These are phyloP conservation scores for Bothrops alternatus DNA, from an alignment of 2,797 vertebrate species.

Conservation along the genomic window DNA sequence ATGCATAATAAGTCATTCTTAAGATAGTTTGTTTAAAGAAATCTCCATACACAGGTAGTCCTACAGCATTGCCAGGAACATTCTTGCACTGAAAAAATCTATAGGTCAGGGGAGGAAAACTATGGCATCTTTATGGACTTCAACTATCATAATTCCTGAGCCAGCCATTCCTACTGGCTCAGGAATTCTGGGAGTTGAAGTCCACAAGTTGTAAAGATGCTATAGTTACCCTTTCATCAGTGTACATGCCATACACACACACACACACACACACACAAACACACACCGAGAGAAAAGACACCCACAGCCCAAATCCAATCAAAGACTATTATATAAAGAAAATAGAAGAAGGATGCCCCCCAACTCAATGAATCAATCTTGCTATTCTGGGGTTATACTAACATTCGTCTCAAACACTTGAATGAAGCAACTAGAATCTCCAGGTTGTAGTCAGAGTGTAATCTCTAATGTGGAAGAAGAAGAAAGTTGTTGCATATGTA, in stretches of 20 bases:
- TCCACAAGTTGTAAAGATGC: too few species aligned
- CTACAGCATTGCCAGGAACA: background rate
- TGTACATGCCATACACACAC: too few species aligned
- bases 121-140: background rate
- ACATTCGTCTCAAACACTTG: background rate
- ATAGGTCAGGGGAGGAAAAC: background rate
- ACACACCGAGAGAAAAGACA: background rate
- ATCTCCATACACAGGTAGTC: background rate
- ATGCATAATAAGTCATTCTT: conserved; percentile 36
- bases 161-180: too few species aligned
- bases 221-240: too few species aligned
- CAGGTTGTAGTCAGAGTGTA: background rate
- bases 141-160: too few species aligned
- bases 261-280: background rate
- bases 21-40: background rate
- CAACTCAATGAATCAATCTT: background rate
- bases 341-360: background rate
- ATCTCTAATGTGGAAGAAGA: background rate
- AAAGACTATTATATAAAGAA: background rate
- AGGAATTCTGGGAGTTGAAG: too few species aligned
- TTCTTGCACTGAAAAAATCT: background rate
- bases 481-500: background rate
- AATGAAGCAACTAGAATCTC: background rate
- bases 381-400: background rate
- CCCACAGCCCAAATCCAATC: background rate